Conservation (phyloP, 1,140 invertebrate species). For the Macrostomum lignano region DNA sequence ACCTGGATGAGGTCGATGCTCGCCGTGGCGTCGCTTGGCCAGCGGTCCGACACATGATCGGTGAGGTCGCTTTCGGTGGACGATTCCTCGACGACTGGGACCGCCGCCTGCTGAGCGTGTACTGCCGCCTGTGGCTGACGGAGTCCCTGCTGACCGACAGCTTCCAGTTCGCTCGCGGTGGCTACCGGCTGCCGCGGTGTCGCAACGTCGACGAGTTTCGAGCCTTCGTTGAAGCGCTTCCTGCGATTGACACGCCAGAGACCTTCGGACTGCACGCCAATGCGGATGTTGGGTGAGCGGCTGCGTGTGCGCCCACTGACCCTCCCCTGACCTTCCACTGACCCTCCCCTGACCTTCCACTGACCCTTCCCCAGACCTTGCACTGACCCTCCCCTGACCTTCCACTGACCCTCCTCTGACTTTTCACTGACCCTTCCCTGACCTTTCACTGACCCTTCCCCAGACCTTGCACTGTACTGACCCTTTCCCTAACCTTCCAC, state of each 20-base stretch:
- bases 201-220: constrained; percentile 23
- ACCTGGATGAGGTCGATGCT: constrained; percentile 69
- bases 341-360: too few species aligned
- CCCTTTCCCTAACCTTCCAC: too few species aligned
- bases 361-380: too few species aligned
- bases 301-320: too few species aligned
- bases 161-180: constrained; percentile 55
- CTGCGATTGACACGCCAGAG: constrained; percentile 57
- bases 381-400: too few species aligned
- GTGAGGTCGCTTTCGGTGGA: constrained; percentile 81
- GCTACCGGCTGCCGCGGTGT: constrained; percentile 26
- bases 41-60: constrained; percentile 84
- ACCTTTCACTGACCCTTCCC: too few species aligned
- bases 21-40: constrained; percentile 67
- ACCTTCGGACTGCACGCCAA: constrained; percentile 77
- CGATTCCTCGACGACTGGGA: constrained; percentile 84
- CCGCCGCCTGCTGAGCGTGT: constrained; percentile 62
- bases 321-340: too few species aligned
- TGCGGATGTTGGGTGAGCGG: too few species aligned
- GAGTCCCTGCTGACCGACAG: constrained; percentile 21
- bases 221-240: constrained; percentile 43
- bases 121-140: constrained; percentile 31
- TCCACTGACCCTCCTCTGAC: too few species aligned
- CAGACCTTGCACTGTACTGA: too few species aligned
- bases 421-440: too few species aligned